Evolutionary conservation across 2,797 vertebrate genomes (phyloP), one percentile per base, ranked within the genome.

Genomic region (Geotria australis): DNA sequence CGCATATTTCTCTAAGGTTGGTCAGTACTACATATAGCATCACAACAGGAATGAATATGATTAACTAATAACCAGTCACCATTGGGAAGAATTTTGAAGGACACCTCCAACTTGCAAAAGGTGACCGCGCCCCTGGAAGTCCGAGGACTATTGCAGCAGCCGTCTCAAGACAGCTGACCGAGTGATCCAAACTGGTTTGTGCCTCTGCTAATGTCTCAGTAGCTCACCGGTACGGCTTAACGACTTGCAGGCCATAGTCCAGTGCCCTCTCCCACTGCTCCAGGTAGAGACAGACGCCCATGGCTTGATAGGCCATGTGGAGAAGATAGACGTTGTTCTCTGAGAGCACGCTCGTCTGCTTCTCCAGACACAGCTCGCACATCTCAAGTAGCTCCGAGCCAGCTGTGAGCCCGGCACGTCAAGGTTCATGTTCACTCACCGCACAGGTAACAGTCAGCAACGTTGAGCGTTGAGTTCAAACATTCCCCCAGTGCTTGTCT

Each of bases 261-360:
- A 93, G 66, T 0, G 89, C 86, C 51, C 74, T 75, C 1, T 83
- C 76, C 85, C 86, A 95, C 68, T 96, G 86, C 66, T 96, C 85
- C 77, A 76, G 69, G 9, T 78, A 85, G 11, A 93, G 66, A 63
- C 83, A 95, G 57, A 95, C 75, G 1, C 91, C 88, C 88, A 98
- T 95, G 63, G 85, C 83, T 67, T 98, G 91, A 73, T 98, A 98
- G 79, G 79, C 83, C 83, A 98, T 85, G 66, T 98, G 88, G 47
- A 98, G 68, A 79, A 95, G 76, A 70, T 86, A 98, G 51, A 96
- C 75, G 3, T 94, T 96, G 48, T 74, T 68, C 47, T 84, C 81
- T 10, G 78, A 78, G 47, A 95, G 94, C 60, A 85, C 69, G 0
- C 72, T 57, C 59, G 80, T 74, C 88, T 95, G 93, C 71, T 83